phyloP scores from a whole-genome alignment of 2,888 invertebrate genomes.

The Griposia aprilina region DNA sequence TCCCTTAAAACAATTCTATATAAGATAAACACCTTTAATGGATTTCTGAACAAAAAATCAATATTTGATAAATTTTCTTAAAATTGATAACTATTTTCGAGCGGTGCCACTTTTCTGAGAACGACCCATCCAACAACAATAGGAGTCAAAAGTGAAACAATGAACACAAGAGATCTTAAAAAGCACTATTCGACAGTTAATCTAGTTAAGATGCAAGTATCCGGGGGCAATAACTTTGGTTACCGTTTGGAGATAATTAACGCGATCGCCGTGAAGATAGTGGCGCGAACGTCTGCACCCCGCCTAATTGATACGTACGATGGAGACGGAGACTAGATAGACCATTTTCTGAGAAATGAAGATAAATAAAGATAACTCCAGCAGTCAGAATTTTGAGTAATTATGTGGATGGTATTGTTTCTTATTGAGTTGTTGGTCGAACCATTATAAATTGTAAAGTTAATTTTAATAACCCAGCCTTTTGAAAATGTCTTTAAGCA shows the following conservation, averaged over 20 bases:
- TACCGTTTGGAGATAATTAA: slow-evolving; percentile 76
- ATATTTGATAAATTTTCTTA: too few relatives aligned
- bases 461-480: too few relatives aligned
- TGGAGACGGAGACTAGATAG: slow-evolving; percentile 24
- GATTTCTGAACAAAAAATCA: too few relatives aligned
- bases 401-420: background rate
- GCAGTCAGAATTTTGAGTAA: background rate
- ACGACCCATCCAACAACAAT: slow-evolving; percentile 12
- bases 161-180: slow-evolving; percentile 48
- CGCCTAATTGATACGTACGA: slow-evolving; percentile 79
- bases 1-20: too few relatives aligned
- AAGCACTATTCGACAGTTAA: slow-evolving; percentile 61
- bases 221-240: slow-evolving; percentile 70
- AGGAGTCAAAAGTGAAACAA: slow-evolving; percentile 12
- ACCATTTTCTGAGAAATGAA: slow-evolving; percentile 6
- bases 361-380: background rate
- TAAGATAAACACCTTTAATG: too few relatives aligned
- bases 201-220: slow-evolving; percentile 67
- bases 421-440: background rate
- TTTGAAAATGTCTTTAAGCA: too few relatives aligned
- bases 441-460: too few relatives aligned
- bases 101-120: too few relatives aligned
- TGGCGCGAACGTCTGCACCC: slow-evolving; percentile 73
- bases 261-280: slow-evolving; percentile 76
- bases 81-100: too few relatives aligned